A percentile compares a stretch with the other conserved stretches of the same genome.
Evolutionary conservation across 2,113 vertebrate genomes (phyloP).

Genomic region (Pachyramphus minor): DNA sequence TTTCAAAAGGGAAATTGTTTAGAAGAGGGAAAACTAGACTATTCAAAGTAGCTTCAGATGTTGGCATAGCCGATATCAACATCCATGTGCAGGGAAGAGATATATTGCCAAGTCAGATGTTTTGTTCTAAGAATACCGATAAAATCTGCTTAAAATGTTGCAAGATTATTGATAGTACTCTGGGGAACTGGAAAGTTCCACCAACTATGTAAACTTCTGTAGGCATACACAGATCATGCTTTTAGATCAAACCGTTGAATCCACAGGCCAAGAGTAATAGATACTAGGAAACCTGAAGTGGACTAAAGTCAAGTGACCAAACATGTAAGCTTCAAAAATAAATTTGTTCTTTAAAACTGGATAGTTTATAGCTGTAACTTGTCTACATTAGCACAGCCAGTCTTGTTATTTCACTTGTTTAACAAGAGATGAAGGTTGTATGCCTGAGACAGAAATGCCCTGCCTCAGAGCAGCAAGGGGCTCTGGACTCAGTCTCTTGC

Average conservation of each 20-base stretch:
- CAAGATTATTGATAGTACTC: neutral
- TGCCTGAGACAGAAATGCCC: neutral
- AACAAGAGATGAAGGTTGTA: neutral
- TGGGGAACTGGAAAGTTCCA: neutral
- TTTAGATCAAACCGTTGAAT: neutral
- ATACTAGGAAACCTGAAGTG: neutral
- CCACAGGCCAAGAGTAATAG: neutral
- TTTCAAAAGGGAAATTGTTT: neutral
- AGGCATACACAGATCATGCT: neutral
- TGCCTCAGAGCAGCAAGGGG: neutral
- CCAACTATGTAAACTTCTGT: neutral
- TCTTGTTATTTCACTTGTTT: neutral
- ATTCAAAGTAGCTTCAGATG: constrained; percentile 19
- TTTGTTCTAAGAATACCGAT: neutral
- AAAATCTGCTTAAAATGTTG: neutral
- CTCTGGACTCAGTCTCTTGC: neutral
- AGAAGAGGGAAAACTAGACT: neutral
- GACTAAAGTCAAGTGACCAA: neutral
- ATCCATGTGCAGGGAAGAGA: neutral
- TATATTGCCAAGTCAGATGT: neutral
- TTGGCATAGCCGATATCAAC: neutral
- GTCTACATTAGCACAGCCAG: neutral
- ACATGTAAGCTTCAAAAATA: neutral
- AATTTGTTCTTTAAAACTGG: neutral
- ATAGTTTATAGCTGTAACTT: neutral